phyloP scores from a whole-genome alignment of 2,888 invertebrate species.

The Conchocele bisecta region DNA sequence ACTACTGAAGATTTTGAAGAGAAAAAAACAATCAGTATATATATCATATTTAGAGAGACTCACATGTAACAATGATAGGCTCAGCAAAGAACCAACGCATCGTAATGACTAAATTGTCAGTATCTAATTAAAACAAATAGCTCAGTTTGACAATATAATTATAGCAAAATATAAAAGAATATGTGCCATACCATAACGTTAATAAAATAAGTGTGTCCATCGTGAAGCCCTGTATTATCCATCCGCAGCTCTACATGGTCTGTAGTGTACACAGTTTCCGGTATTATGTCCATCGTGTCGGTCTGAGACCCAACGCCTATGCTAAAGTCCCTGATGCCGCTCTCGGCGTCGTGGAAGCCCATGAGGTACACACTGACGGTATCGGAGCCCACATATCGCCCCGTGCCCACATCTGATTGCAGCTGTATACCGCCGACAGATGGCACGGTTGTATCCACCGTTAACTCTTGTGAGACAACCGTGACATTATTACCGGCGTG shows the following conservation, averaged over 20 bases:
- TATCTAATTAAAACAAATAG: too few relatives aligned
- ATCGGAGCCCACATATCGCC: background rate
- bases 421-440: background rate
- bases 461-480: constrained; percentile 3
- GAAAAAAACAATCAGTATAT: too few relatives aligned
- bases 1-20: too few relatives aligned
- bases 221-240: background rate
- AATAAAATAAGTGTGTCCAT: constrained; percentile 2
- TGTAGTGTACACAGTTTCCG: background rate
- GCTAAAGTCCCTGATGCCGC: background rate
- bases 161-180: too few relatives aligned
- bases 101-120: too few relatives aligned
- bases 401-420: background rate
- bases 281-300: background rate
- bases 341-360: constrained; percentile 3
- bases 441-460: constrained; percentile 10
- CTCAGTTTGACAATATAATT: too few relatives aligned
- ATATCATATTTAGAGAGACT: too few relatives aligned
- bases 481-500: constrained; percentile 1
- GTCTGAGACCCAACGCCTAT: background rate
- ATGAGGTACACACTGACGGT: background rate
- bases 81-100: too few relatives aligned
- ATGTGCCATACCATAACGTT: constrained; percentile 3
- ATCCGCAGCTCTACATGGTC: background rate
- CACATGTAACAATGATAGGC: too few relatives aligned